These are phyloP conservation scores for Lota lota DNA, from an alignment of 2,113 vertebrate species.

Conservation along the genomic window DNA sequence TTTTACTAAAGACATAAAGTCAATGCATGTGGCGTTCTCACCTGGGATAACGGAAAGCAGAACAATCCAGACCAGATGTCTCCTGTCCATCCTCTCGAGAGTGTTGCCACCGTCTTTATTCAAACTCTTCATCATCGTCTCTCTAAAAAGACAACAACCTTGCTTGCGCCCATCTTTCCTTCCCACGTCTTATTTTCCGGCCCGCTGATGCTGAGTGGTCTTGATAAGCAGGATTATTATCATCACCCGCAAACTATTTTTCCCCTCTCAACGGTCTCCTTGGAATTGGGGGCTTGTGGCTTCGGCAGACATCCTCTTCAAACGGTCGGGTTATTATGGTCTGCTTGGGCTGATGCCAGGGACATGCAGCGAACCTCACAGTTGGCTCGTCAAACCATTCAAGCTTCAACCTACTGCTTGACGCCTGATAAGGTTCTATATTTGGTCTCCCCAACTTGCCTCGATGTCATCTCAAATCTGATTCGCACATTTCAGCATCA, in stretches of 20 bases:
- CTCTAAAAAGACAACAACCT: neutral
- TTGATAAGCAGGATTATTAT: constrained; percentile 47
- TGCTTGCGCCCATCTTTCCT: neutral
- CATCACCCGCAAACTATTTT: constrained; percentile 9
- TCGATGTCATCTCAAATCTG: neutral
- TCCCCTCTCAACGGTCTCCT: constrained; percentile 38
- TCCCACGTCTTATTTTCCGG: no score
- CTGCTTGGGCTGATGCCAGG: constrained; percentile 18
- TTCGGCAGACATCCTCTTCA: constrained; percentile 50
- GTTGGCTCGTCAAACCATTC: constrained; percentile 33
- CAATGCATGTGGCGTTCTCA: constrained; percentile 13
- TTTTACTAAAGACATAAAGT: no score
- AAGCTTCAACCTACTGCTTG: constrained; percentile 22
- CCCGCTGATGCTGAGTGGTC: constrained; percentile 2
- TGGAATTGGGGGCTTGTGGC: constrained; percentile 40
- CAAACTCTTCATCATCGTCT: neutral
- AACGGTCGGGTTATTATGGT: constrained; percentile 43
- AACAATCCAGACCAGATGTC: constrained; percentile 19
- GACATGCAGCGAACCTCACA: constrained; percentile 12
- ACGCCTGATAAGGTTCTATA: constrained; percentile 65
- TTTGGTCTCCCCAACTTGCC: constrained; percentile 40
- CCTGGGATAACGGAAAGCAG: constrained; percentile 40
- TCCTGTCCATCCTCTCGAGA: constrained; percentile 39
- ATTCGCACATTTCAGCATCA: neutral
- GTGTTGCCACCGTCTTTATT: neutral